Evolutionary conservation across 2,113 vertebrate genomes (phyloP).

Genomic region (Ia io): DNA sequence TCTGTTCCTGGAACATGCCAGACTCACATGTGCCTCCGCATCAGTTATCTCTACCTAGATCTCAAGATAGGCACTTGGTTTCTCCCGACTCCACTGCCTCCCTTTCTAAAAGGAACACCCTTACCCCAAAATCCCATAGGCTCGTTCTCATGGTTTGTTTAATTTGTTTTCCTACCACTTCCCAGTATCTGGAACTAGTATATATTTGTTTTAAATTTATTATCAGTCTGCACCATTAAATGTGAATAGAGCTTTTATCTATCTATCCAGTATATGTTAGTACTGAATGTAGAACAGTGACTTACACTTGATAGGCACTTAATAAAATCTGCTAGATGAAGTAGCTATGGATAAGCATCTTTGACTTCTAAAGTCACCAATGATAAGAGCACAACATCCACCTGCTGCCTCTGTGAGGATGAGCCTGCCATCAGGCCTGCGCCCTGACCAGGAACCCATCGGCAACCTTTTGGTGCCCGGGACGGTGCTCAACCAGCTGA

Average conservation of each 20-base stretch:
- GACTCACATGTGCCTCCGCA: background rate
- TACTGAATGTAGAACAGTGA: background rate
- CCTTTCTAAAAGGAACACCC: background rate
- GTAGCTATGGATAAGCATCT: background rate
- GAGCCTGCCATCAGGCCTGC: too few species aligned
- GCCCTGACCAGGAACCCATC: too few species aligned
- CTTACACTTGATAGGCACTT: background rate
- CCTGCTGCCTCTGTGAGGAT: too few species aligned
- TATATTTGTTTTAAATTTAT: background rate
- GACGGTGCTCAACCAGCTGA: background rate
- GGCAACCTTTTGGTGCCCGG: too few species aligned
- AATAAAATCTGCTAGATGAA: background rate
- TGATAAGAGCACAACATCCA: background rate
- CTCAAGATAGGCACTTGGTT: background rate
- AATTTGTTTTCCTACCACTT: background rate
- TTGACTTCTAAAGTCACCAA: background rate
- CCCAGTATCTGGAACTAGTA: background rate
- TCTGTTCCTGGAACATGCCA: background rate
- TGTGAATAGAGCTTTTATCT: background rate
- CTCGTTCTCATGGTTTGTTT: background rate
- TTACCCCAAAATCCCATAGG: background rate
- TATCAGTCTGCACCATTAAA: background rate
- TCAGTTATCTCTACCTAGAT: background rate
- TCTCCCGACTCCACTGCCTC: background rate
- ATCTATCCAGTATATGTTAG: background rate